Evolutionary conservation across 2,888 invertebrate species (phyloP).

Genomic region (Caradrina clavipalpis): DNA sequence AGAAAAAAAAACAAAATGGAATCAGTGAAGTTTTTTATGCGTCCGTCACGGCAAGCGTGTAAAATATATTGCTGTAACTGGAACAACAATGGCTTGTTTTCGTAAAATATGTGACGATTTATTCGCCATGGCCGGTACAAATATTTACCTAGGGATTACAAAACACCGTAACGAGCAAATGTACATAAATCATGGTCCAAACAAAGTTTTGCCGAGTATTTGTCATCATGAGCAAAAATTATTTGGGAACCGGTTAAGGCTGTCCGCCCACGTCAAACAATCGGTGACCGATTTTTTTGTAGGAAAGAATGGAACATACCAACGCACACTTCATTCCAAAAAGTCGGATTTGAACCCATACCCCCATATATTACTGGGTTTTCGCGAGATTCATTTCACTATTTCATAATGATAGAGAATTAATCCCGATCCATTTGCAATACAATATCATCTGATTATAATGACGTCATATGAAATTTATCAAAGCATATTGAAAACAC

Average conservation of each 20-base stretch:
- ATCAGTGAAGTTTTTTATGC: slow-evolving; percentile 51
- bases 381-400: too few species aligned
- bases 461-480: not conserved
- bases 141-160: slow-evolving; percentile 57
- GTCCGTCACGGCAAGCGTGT: slow-evolving; percentile 64
- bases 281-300: too few species aligned
- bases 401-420: too few species aligned
- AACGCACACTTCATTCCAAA: too few species aligned
- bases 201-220: slow-evolving; percentile 37
- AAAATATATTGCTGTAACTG: slow-evolving; percentile 70
- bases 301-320: too few species aligned
- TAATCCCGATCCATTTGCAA: not conserved
- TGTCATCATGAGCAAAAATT: slow-evolving; percentile 15
- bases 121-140: slow-evolving; percentile 59
- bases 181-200: slow-evolving; percentile 41
- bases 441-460: not conserved
- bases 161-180: slow-evolving; percentile 48
- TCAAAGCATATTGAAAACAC: not conserved
- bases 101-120: slow-evolving; percentile 78
- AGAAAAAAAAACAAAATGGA: slow-evolving; percentile 38
- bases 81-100: slow-evolving; percentile 74
- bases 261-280: too few species aligned
- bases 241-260: slow-evolving; percentile 5
- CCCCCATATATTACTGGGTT: too few species aligned
- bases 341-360: too few species aligned